phyloP scores from a whole-genome alignment of 92 coral and sea anemone genomes.

The Umimayanthus kanabou region DNA sequence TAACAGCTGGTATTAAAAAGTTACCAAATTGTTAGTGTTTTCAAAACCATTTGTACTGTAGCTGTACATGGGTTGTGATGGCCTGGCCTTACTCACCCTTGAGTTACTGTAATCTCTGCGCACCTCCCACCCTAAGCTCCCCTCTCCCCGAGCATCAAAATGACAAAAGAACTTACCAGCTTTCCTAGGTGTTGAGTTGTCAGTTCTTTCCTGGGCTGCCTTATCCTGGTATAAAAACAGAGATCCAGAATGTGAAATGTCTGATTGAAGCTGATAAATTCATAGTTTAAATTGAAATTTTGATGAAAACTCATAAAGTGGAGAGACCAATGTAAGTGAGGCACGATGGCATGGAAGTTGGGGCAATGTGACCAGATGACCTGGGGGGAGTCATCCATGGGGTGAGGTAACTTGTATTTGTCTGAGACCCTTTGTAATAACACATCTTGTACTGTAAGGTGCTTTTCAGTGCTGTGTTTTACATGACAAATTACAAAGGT shows the following conservation, averaged over 20 bases:
- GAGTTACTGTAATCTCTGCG: neutral
- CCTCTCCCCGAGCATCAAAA: neutral
- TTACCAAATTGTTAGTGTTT: neutral
- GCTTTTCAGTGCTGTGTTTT: neutral
- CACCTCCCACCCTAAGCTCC: neutral
- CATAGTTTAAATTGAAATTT: too few relatives aligned
- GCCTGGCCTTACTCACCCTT: neutral
- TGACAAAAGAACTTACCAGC: neutral
- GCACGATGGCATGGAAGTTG: too few relatives aligned
- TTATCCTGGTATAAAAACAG: neutral
- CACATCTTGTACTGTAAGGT: too few relatives aligned
- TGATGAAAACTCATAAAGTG: too few relatives aligned
- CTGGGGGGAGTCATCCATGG: too few relatives aligned
- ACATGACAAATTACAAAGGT: neutral
- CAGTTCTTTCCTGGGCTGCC: neutral
- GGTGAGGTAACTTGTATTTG: too few relatives aligned
- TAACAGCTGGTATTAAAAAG: neutral
- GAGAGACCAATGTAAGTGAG: too few relatives aligned
- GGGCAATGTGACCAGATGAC: too few relatives aligned
- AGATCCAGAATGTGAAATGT: neutral
- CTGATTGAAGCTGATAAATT: too few relatives aligned
- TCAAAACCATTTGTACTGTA: neutral
- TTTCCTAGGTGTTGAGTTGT: slow-evolving; percentile 8
- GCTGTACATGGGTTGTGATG: neutral
- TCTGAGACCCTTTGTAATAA: too few relatives aligned